Evolutionary conservation across 2,113 vertebrate genomes (phyloP).

Genomic region (Pachypanchax playfairii): DNA sequence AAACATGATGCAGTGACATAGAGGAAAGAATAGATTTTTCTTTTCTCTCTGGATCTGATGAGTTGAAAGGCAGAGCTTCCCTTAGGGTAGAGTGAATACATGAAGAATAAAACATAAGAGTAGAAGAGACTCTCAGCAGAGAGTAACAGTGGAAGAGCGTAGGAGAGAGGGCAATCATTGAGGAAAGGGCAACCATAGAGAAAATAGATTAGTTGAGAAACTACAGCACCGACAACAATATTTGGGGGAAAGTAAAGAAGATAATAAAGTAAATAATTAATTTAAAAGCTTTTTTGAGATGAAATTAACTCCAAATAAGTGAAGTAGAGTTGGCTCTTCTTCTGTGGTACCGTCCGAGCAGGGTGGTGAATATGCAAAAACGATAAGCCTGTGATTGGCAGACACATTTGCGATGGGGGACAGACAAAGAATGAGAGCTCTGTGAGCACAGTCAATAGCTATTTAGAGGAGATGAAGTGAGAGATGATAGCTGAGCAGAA

Average conservation of each 20-base stretch:
- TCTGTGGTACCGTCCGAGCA: conserved; percentile 27
- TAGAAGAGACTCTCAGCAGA: conserved; percentile 46
- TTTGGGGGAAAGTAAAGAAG: conserved; percentile 13
- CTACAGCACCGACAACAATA: conserved; percentile 25
- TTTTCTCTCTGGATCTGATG: conserved; percentile 44
- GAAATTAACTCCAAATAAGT: background rate
- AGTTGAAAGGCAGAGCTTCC: conserved; percentile 58
- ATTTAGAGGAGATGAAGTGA: conserved; percentile 73
- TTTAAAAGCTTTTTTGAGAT: conserved; percentile 9
- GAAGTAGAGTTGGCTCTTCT: conserved; percentile 15
- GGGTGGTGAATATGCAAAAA: conserved; percentile 49
- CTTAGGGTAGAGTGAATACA: conserved; percentile 45
- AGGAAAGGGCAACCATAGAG: conserved; percentile 63
- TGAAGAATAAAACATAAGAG: conserved; percentile 49
- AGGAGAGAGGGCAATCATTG: conserved; percentile 68
- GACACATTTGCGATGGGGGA: conserved; percentile 68
- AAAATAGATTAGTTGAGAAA: conserved; percentile 58
- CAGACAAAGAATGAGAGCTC: conserved; percentile 64
- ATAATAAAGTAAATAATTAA: background rate
- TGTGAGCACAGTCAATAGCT: conserved; percentile 73
- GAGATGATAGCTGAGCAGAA: conserved; percentile 76
- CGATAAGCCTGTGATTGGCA: conserved; percentile 67
- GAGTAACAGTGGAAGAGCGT: conserved; percentile 59
- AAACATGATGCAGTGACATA: conserved; percentile 34
- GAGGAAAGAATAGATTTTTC: conserved; percentile 46